A percentile compares a stretch with the other conserved stretches of the same genome.
phyloP scores from a whole-genome alignment of 2,113 vertebrate genomes.

The Rhabdornis inornatus region DNA sequence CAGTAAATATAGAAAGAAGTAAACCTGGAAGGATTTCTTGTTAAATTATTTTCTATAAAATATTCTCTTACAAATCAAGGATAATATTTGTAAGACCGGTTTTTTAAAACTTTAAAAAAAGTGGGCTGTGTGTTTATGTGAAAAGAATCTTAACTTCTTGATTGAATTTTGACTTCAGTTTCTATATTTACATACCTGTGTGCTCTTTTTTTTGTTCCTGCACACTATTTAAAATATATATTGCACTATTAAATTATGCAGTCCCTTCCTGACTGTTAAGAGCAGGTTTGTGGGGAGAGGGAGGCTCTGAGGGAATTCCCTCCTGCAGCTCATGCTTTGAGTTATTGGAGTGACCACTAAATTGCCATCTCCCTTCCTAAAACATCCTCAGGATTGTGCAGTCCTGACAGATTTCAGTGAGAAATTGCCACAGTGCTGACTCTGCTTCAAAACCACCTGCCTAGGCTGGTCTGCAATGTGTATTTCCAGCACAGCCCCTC shows the following conservation, averaged over 20 bases:
- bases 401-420: not conserved
- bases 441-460: not conserved
- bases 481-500: rapidly evolving
- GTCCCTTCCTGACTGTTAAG: not conserved
- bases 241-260: not conserved
- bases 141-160: not conserved
- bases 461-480: not conserved
- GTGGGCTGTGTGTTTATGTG: not conserved
- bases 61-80: not conserved
- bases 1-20: not conserved
- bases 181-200: not conserved
- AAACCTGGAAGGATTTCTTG: not conserved
- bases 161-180: not conserved
- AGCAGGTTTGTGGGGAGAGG: not conserved
- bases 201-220: not conserved
- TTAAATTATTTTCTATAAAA: not conserved
- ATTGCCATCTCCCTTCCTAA: not conserved
- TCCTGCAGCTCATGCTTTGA: not conserved
- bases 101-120: not conserved
- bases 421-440: not conserved
- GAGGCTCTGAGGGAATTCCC: not conserved
- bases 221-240: not conserved
- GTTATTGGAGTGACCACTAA: not conserved
- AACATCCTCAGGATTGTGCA: not conserved
- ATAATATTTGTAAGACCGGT: not conserved